Evolutionary conservation across 2,888 invertebrate species (phyloP).

Genomic region (Lasioglossum vierecki): DNA sequence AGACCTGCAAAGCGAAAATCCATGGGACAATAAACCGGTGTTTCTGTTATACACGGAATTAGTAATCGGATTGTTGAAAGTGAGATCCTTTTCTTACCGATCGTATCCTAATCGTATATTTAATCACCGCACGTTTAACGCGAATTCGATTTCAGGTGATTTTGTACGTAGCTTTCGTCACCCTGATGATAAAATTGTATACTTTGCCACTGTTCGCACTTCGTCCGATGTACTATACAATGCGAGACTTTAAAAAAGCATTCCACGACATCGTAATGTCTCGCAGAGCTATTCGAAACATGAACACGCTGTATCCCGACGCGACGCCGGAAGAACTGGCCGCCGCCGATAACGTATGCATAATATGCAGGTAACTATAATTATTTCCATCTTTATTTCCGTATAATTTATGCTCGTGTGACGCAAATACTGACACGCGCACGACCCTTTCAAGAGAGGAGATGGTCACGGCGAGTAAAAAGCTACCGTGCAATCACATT

Average conservation of each 20-base stretch:
- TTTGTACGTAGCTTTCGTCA: slow-evolving; percentile 96
- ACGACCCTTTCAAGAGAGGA: slow-evolving; percentile 85
- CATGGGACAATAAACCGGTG: slow-evolving; percentile 99
- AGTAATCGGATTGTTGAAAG: slow-evolving; percentile 94
- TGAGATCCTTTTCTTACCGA: slow-evolving; percentile 72
- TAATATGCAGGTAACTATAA: slow-evolving; percentile 92
- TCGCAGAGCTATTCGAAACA: slow-evolving; percentile 97
- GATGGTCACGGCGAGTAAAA: slow-evolving; percentile 93
- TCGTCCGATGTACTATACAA: slow-evolving; percentile 99
- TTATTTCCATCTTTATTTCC: background rate
- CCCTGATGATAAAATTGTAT: slow-evolving; percentile 98
- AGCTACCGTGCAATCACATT: slow-evolving; percentile 99
- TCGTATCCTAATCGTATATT: background rate
- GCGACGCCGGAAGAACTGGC: slow-evolving; percentile 96
- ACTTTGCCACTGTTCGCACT: slow-evolving; percentile 99
- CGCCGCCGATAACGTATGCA: slow-evolving; percentile 98
- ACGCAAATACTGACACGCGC: slow-evolving; percentile 3
- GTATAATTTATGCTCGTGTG: background rate
- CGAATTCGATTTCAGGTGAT: slow-evolving; percentile 85
- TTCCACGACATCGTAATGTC: slow-evolving; percentile 98
- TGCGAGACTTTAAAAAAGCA: slow-evolving; percentile 98
- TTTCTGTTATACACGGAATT: slow-evolving; percentile 98
- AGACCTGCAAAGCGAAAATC: slow-evolving; percentile 95
- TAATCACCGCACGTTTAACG: background rate
- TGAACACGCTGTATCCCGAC: slow-evolving; percentile 99